These are phyloP conservation scores for Sylvicola cinctus DNA, from an alignment of 2,888 invertebrate species.

Conservation along the genomic window DNA sequence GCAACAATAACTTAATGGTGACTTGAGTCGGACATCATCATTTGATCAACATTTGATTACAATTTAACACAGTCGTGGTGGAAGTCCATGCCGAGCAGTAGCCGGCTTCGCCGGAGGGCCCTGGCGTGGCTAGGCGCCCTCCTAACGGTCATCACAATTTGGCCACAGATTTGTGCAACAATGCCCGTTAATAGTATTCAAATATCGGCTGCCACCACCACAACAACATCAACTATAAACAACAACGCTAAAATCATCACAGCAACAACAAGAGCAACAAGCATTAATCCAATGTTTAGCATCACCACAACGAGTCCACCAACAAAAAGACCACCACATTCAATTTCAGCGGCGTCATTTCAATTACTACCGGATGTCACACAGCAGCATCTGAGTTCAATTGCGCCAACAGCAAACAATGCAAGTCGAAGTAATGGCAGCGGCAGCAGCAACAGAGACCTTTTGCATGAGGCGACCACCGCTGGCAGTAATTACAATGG, in stretches of 20 bases:
- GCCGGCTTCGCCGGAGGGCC: conserved; percentile 17
- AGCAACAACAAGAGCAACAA: no score
- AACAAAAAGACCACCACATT: neutral
- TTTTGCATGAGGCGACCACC: neutral
- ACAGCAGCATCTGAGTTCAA: neutral
- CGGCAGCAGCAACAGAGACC: neutral
- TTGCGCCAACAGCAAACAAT: neutral
- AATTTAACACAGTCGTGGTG: no score
- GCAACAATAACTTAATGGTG: no score
- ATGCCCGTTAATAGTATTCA: conserved; percentile 11
- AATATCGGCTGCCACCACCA: no score
- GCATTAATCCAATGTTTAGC: no score
- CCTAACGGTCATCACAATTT: conserved; percentile 21
- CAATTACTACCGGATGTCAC: neutral
- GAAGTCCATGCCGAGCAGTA: no score
- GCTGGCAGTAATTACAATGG: neutral
- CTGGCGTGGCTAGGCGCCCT: conserved; percentile 27
- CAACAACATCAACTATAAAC: conserved; percentile 10
- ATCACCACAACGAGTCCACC: no score
- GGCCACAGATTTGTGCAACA: conserved; percentile 18
- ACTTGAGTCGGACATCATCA: no score
- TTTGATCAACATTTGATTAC: no score
- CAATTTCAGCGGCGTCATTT: neutral
- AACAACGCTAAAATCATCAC: no score
- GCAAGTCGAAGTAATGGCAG: neutral